Evolutionary conservation across 2,797 vertebrate genomes (phyloP).

Genomic region (Cephalopachus bancanus): DNA sequence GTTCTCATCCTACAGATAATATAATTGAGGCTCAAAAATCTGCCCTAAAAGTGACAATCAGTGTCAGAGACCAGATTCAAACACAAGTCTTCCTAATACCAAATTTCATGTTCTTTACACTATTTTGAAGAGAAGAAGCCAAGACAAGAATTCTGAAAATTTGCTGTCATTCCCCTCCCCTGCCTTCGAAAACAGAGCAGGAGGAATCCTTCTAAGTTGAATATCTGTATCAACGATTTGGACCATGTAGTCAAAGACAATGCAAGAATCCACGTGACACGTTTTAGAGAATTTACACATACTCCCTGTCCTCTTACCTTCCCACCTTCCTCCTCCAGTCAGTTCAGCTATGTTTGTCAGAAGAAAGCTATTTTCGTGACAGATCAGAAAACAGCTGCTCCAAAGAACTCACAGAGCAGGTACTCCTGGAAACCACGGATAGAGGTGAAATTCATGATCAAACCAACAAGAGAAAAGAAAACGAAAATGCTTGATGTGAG

Average conservation of each 20-base stretch:
- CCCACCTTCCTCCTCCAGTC: not conserved
- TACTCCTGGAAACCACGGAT: not conserved
- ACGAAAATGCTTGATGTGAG: constrained; percentile 75
- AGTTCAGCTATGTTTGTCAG: not conserved
- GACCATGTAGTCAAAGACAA: not conserved
- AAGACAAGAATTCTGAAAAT: constrained; percentile 15
- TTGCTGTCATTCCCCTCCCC: not conserved
- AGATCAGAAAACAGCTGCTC: constrained; percentile 22
- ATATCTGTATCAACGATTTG: not conserved
- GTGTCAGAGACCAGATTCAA: constrained; percentile 12
- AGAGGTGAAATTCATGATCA: not conserved
- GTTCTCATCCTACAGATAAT: not conserved
- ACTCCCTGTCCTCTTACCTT: not conserved
- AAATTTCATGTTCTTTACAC: not conserved
- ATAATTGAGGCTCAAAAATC: not conserved
- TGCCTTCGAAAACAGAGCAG: constrained; percentile 5
- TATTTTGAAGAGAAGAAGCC: constrained; percentile 10
- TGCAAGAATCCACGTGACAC: not conserved
- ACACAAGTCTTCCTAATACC: not conserved
- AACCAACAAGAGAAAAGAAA: not conserved
- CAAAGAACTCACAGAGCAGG: not conserved
- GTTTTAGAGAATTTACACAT: not conserved
- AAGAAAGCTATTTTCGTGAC: not conserved
- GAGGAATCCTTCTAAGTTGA: not conserved
- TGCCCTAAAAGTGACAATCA: not conserved